Evolutionary conservation across 1,140 invertebrate species (phyloP).

Genomic region (Caenorhabditis briggsae): DNA sequence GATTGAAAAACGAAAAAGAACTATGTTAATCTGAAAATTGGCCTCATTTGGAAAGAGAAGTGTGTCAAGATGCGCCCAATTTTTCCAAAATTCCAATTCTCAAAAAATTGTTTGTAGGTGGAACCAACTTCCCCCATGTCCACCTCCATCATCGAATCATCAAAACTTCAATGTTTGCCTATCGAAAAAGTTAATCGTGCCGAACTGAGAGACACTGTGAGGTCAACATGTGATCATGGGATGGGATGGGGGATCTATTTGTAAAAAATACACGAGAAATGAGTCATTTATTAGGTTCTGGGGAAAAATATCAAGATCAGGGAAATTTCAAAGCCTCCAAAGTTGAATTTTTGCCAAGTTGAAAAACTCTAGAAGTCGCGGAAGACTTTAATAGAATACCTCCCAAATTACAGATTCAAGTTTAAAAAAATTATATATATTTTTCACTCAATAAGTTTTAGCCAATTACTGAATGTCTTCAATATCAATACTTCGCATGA

Average conservation of each 20-base stretch:
- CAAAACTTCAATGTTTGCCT: slow-evolving; percentile 20
- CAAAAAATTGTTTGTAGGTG: not conserved
- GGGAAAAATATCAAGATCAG: not conserved
- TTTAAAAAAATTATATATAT: too few relatives aligned
- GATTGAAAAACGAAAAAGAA: not conserved
- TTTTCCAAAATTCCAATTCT: too few relatives aligned
- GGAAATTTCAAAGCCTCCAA: too few relatives aligned
- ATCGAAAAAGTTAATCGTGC: slow-evolving; percentile 37
- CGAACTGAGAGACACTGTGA: not conserved
- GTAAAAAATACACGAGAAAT: not conserved
- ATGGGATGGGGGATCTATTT: not conserved
- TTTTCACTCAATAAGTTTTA: too few relatives aligned
- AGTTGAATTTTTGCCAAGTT: too few relatives aligned
- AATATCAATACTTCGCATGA: too few relatives aligned
- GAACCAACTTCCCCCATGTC: not conserved
- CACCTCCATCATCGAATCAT: not conserved
- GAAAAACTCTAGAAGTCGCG: too few relatives aligned
- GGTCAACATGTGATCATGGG: slow-evolving; percentile 46
- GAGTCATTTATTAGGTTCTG: slow-evolving; percentile 4
- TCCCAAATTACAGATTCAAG: too few relatives aligned
- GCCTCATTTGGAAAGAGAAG: not conserved
- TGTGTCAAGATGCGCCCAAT: not conserved
- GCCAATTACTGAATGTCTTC: too few relatives aligned
- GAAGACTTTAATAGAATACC: too few relatives aligned
- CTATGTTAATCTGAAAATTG: slow-evolving; percentile 37